Conservation (phyloP, 2,113 vertebrate species). For the Syrmaticus mikado region DNA sequence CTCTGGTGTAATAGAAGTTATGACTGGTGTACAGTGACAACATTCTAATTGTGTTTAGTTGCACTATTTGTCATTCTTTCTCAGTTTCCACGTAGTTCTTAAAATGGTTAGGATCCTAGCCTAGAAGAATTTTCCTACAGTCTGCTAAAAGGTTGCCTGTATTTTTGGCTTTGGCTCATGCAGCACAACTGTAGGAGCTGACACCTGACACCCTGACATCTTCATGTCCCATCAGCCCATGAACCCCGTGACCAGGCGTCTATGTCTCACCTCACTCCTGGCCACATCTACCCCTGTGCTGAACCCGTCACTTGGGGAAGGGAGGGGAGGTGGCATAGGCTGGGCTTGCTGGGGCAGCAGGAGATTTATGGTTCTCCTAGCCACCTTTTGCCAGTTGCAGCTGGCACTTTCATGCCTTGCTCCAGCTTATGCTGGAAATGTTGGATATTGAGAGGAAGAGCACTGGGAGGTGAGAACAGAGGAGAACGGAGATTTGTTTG, state of each 20-base stretch:
- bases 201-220: not conserved
- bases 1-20: not conserved
- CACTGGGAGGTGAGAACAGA: fast-evolving
- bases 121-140: not conserved
- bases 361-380: fast-evolving
- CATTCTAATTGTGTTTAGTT: not conserved
- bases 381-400: not conserved
- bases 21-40: not conserved
- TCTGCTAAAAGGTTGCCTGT: fast-evolving
- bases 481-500: not conserved
- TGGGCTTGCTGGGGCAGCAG: fast-evolving
- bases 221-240: not conserved
- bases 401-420: fast-evolving
- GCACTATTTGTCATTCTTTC: not conserved
- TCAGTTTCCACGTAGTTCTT: not conserved
- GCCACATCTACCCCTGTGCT: fast-evolving
- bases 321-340: not conserved
- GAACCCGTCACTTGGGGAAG: fast-evolving
- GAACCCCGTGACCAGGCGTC: not conserved
- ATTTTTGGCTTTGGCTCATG: not conserved
- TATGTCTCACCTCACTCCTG: fast-evolving
- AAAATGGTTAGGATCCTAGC: not conserved
- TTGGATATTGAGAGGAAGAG: not conserved
- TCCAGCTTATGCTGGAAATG: not conserved
- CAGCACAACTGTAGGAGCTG: fast-evolving